Conservation (phyloP, 2,888 invertebrate species). For the Lasioglossum leucozonium region DNA sequence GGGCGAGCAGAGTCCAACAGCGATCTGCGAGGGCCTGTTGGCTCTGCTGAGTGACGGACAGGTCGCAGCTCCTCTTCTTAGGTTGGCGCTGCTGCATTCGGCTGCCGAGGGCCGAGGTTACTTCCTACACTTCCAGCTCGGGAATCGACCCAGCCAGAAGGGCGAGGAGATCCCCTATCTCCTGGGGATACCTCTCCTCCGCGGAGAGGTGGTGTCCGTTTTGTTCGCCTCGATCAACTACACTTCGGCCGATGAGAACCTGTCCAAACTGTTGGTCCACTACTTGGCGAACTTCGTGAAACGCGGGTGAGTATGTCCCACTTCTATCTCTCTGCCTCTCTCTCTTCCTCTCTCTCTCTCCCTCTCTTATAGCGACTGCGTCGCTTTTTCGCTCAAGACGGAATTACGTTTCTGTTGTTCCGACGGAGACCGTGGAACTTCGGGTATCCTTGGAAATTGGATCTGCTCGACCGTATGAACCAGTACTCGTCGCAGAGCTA, state of each 20-base stretch:
- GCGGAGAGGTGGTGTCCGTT: slow-evolving; percentile 87
- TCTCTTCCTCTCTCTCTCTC: background rate
- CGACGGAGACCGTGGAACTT: slow-evolving; percentile 8
- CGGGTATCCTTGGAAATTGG: slow-evolving; percentile 32
- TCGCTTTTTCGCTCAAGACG: background rate
- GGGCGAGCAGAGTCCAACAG: slow-evolving; percentile 91
- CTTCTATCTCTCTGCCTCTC: background rate
- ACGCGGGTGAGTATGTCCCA: slow-evolving; percentile 89
- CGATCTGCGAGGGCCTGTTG: slow-evolving; percentile 92
- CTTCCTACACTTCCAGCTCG: slow-evolving; percentile 95
- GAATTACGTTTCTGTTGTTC: slow-evolving; percentile 24
- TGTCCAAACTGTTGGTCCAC: slow-evolving; percentile 92
- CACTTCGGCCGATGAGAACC: slow-evolving; percentile 90
- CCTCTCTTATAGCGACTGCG: background rate
- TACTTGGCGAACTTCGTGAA: slow-evolving; percentile 95
- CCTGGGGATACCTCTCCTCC: slow-evolving; percentile 91
- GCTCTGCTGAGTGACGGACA: slow-evolving; percentile 95
- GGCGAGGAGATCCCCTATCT: slow-evolving; percentile 95
- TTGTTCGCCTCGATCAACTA: slow-evolving; percentile 90
- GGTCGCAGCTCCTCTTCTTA: slow-evolving; percentile 93
- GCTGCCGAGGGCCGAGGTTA: slow-evolving; percentile 92
- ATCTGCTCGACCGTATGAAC: slow-evolving; percentile 12
- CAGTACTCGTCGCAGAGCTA: background rate
- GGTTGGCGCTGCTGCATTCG: slow-evolving; percentile 92
- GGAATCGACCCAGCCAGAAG: slow-evolving; percentile 93